Base-by-base conservation (phyloP, 2,113 vertebrate genomes). In the Brachionichthys hirsutus region DNA sequence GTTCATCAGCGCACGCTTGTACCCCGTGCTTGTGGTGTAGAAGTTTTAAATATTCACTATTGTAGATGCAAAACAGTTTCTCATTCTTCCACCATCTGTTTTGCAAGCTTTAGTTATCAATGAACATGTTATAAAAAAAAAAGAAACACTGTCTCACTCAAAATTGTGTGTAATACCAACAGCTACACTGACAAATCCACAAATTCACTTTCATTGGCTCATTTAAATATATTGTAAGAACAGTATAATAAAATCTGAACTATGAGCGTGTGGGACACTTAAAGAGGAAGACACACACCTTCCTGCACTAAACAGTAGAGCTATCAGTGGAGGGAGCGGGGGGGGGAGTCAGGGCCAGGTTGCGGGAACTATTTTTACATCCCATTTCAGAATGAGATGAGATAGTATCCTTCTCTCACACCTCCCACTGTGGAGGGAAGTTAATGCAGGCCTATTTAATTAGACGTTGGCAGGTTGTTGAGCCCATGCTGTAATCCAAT, bases 361-460 rank as follows among this genome's bases (percentile, higher is more conserved):
- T 62, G 75, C 49, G 15, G 85, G 80, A 70, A 89, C 82, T 89
- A 87, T 89, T 87, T 88, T 85, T 86, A 85, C 80, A 83, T 89
- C 79, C 84, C 90, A 88, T 50, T 88, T 89, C 70, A 86, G 83
- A 82, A 90, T 87, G 84, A 88, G 82, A 90, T 87, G 84, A 88
- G 85, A 89, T 83, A 80, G 73, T 73, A 75, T 77, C 77, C 87
- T 81, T 77, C 82, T 80, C 89, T 86, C 82, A 80, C 82, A 82
- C 85, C 48, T 58, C 73, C 63, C 44, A n/a, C 81, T 53, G 53
- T 72, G 64, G 58, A 81, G 83, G 83, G 82, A 87, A 63, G 72
- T 77, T 89, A 89, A 90, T 86, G 86, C 83, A 77, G 81, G 75
- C 76, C 87, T 90, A 91, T 90, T 89, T 90, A 90, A 92, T 91